Evolutionary conservation across 1,140 invertebrate species (phyloP).

Genomic region (Penaeus vannamei): DNA sequence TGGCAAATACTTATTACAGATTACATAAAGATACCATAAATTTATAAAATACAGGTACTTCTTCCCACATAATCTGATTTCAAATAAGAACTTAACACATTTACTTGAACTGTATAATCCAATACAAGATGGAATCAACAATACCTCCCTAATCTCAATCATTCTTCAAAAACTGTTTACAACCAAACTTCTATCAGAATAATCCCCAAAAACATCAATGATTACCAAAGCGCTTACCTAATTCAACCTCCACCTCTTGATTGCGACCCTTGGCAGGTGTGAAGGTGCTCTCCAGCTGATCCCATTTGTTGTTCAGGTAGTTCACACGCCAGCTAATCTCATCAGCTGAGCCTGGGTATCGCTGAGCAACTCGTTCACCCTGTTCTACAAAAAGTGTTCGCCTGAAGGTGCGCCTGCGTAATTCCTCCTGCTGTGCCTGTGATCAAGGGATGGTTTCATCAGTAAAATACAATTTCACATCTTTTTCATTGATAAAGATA

Average conservation of each 20-base stretch:
- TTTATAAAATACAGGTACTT: too few species aligned
- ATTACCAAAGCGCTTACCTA: too few species aligned
- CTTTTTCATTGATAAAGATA: background rate
- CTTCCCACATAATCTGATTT: too few species aligned
- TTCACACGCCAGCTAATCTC: constrained; percentile 82
- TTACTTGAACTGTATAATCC: too few species aligned
- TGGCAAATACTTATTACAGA: too few species aligned
- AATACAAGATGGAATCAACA: too few species aligned
- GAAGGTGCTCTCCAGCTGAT: constrained; percentile 76
- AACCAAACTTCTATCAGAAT: too few species aligned
- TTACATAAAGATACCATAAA: too few species aligned
- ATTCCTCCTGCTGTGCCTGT: constrained; percentile 82
- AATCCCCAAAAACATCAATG: too few species aligned
- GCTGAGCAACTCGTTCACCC: constrained; percentile 80
- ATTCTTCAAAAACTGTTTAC: too few species aligned
- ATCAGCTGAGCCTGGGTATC: constrained; percentile 81
- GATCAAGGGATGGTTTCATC: constrained; percentile 69
- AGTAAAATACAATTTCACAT: constrained; percentile 67
- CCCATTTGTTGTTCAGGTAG: constrained; percentile 85
- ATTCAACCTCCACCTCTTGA: constrained; percentile 1
- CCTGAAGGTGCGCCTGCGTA: constrained; percentile 80
- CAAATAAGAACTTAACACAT: too few species aligned
- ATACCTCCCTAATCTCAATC: too few species aligned
- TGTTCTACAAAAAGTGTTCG: constrained; percentile 85
- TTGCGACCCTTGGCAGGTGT: constrained; percentile 71